A percentile compares a stretch with the other conserved stretches of the same genome.
phyloP scores from a whole-genome alignment of 2,797 vertebrate species.

The Threskiornis aethiopicus region DNA sequence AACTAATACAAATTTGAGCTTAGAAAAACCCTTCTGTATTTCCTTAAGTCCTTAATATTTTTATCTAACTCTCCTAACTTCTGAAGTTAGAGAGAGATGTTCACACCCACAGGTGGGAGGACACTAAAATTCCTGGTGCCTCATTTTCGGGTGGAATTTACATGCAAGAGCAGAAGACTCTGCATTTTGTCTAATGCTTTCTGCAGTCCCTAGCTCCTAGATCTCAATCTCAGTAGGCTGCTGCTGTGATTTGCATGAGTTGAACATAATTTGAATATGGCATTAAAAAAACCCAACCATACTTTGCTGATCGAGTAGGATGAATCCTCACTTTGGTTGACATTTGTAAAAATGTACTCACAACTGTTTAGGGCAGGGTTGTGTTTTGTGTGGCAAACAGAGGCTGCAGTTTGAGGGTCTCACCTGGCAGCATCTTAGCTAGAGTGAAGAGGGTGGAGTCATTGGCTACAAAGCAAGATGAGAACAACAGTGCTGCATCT shows the following conservation, averaged over 20 bases:
- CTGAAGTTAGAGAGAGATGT: neutral
- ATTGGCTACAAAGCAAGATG: slow-evolving; percentile 97
- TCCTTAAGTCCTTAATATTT: neutral
- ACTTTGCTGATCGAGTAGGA: neutral
- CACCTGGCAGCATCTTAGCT: slow-evolving; percentile 94
- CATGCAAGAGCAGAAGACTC: neutral
- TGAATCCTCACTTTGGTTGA: neutral
- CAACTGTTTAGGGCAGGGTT: neutral
- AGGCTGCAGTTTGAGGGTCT: neutral
- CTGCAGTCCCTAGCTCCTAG: neutral
- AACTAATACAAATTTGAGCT: neutral
- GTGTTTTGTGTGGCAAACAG: neutral
- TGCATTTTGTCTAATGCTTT: neutral
- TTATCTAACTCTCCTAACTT: neutral
- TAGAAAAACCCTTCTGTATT: too few species aligned
- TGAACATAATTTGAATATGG: neutral
- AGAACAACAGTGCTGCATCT: slow-evolving; percentile 92
- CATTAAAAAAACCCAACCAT: neutral
- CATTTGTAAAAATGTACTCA: neutral
- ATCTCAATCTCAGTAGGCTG: neutral
- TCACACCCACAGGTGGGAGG: neutral
- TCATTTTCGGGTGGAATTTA: neutral
- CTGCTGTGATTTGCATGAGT: neutral
- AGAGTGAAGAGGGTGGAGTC: slow-evolving; percentile 97
- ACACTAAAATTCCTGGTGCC: neutral